A percentile compares a stretch with the other conserved stretches of the same genome.
phyloP scores from a whole-genome alignment of 2,888 invertebrate species.

The Balanococcus diminutus region DNA sequence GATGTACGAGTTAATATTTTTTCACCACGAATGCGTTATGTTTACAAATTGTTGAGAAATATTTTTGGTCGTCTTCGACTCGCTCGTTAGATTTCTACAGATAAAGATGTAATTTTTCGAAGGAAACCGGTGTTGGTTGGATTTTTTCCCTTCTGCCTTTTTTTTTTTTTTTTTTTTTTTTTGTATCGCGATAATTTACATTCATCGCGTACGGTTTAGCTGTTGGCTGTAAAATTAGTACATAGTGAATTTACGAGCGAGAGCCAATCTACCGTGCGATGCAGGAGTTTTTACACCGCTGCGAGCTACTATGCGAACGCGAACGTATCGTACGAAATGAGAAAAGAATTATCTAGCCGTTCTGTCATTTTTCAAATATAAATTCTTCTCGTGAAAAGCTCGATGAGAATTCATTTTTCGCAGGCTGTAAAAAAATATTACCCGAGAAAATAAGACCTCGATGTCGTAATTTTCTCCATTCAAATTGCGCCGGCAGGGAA shows the following conservation, averaged over 20 bases:
- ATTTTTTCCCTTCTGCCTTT: no score
- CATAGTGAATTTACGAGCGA: conserved; percentile 8
- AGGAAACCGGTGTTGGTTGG: background rate
- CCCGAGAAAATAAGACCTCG: background rate
- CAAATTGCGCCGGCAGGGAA: background rate
- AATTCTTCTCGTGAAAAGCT: background rate
- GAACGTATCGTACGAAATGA: no score
- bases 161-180: background rate
- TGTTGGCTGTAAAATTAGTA: background rate
- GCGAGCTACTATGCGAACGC: no score
- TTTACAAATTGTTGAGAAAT: conserved; percentile 19
- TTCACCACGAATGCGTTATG: background rate
- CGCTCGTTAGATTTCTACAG: background rate
- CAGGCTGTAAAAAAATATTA: conserved; percentile 1
- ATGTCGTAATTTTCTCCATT: conserved; percentile 1
- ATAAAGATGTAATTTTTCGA: conserved; percentile 32
- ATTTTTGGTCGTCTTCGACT: conserved; percentile 3
- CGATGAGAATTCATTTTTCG: background rate
- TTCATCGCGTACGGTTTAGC: background rate
- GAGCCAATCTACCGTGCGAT: conserved; percentile 1
- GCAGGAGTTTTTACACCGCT: conserved; percentile 5
- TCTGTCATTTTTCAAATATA: conserved; percentile 22
- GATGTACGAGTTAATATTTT: background rate
- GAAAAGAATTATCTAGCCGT: conserved; percentile 1
- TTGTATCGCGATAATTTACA: conserved; percentile 1